Evolutionary conservation across 2,113 vertebrate species (phyloP), one percentile per base, ranked within the genome.

Genomic region (Bucco capensis): DNA sequence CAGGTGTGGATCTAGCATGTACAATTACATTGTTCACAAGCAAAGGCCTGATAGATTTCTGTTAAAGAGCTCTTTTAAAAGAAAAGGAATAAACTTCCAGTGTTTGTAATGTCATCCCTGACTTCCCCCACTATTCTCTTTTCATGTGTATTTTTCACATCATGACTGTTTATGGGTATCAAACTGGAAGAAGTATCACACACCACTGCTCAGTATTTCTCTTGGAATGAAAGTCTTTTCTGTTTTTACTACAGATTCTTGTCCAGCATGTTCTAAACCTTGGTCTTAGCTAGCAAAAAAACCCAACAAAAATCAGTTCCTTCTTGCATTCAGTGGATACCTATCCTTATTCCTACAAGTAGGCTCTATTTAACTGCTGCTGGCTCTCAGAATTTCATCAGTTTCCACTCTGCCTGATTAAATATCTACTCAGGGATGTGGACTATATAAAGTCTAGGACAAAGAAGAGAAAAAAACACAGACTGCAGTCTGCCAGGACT

Each of bases 1-100:
- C 93, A 94, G 90, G 92, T 95, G 86, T 69, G 50, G 44, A 50
- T 61, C 70, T 79, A 86, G 51, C 61, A 72, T 46, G 19, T 72
- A 83, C 47, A 93, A 90, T 82, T 84, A 49, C 42, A 79, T 65
- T 73, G 65, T 42, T 94, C 70, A 27, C 58, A 85, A 81, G 67
- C 37, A 87, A 83, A 90, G 18, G 33, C 31, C 62, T 25, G 69
- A 30, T 24, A 54, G 23, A 6, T 30, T 19, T 56, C 5, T 33
- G 42, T 38, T 66, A 81, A 86, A 82, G 7, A 67, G 30, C 7
- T 38, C 51, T 67, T 56, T 76, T 30, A 76, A 88, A 66, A 78
- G 3, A 42, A 67, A 56, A 72, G 11, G 10, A 66, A 62, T 49
- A 67, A 19, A 2, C 12, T 73, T 42, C 38, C 24, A 65, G 1